These are phyloP conservation scores for Loris lydekkerianus DNA, from an alignment of 2,797 vertebrate species.

Conservation along the genomic window DNA sequence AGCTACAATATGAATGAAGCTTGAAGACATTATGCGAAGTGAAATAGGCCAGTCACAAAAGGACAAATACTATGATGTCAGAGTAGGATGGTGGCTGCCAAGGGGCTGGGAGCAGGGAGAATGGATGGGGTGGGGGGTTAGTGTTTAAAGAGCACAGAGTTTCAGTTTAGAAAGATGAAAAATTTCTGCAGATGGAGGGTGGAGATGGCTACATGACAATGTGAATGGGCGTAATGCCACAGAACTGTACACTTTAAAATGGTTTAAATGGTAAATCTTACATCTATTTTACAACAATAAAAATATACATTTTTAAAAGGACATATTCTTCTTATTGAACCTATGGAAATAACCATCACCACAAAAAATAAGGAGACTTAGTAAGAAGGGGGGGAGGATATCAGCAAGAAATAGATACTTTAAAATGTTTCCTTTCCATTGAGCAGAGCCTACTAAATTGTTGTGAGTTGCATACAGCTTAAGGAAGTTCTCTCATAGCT, in stretches of 20 bases:
- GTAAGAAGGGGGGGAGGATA: background rate
- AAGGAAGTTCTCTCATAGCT: background rate
- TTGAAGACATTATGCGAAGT: background rate
- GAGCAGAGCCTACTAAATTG: background rate
- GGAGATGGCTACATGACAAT: background rate
- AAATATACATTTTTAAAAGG: background rate
- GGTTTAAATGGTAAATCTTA: background rate
- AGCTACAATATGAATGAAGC: too few species aligned
- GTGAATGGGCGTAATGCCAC: background rate
- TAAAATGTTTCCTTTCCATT: background rate
- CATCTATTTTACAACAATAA: background rate
- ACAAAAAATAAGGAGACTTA: background rate
- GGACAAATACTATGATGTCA: background rate
- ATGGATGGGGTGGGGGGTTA: too few species aligned
- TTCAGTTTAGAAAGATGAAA: background rate
- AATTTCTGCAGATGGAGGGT: background rate
- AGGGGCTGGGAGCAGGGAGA: too few species aligned
- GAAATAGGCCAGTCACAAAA: background rate
- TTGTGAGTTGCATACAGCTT: background rate
- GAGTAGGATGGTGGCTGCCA: background rate
- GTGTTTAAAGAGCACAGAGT: background rate
- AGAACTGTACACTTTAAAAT: background rate
- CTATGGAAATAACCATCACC: background rate
- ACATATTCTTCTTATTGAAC: background rate
- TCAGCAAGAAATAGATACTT: background rate